Percentiles rank a stretch among this genome's conserved stretches.
Evolutionary conservation across 1,140 invertebrate genomes (phyloP).

Genomic region (Drosophila bocqueti): DNA sequence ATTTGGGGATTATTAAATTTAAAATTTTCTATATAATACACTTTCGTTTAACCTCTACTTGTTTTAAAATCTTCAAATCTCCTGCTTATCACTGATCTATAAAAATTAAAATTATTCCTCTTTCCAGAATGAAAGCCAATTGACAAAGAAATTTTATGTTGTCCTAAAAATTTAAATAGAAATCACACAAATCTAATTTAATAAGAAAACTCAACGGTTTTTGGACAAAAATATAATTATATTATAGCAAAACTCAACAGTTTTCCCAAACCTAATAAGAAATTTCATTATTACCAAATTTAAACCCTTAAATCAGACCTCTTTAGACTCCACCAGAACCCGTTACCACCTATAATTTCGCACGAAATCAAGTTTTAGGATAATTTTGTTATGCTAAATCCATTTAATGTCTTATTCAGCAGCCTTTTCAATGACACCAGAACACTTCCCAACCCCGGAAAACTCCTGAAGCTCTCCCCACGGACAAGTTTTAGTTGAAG

Average conservation of each 20-base stretch:
- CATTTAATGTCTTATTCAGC: background rate
- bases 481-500: constrained; percentile 24
- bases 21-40: too few relatives aligned
- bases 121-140: too few relatives aligned
- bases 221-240: background rate
- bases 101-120: too few relatives aligned
- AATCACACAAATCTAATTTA: background rate
- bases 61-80: too few relatives aligned
- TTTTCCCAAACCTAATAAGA: background rate
- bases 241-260: background rate
- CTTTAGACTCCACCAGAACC: background rate
- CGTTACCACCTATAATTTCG: constrained; percentile 1
- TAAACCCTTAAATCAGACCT: background rate
- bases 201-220: background rate
- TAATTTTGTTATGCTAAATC: constrained; percentile 4
- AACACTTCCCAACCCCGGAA: background rate
- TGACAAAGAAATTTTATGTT: too few relatives aligned
- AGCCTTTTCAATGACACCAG: background rate
- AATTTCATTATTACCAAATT: background rate
- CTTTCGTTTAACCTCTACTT: too few relatives aligned
- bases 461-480: constrained; percentile 1
- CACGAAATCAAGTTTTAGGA: background rate
- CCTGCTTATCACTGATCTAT: too few relatives aligned
- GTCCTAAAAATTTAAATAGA: background rate
- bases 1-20: too few relatives aligned